Evolutionary conservation across 2,113 vertebrate genomes (phyloP).

Genomic region (Tragelaphus strepsiceros): DNA sequence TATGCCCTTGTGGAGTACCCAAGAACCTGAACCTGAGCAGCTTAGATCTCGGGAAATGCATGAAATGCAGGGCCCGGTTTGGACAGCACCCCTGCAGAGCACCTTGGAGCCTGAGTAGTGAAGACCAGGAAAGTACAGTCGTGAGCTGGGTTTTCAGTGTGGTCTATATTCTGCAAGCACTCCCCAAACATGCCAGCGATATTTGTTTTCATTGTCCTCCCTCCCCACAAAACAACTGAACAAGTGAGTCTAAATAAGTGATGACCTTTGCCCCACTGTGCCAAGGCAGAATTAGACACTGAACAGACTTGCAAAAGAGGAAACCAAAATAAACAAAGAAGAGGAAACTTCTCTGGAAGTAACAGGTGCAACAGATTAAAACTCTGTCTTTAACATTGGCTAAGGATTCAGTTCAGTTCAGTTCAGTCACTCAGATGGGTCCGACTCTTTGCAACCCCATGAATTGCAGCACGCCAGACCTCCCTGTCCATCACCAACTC

Average conservation of each 20-base stretch:
- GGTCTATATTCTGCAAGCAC: background rate
- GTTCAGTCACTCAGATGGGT: no score
- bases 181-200: accelerated
- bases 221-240: background rate
- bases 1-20: background rate
- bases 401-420: no score
- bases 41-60: background rate
- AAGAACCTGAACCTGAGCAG: background rate
- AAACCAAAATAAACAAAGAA: background rate
- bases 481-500: no score
- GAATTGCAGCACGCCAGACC: accelerated
- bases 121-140: background rate
- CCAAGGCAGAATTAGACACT: background rate
- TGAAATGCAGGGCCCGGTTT: background rate
- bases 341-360: background rate
- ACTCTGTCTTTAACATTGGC: background rate
- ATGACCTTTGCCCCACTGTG: background rate
- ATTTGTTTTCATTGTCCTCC: background rate
- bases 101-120: background rate
- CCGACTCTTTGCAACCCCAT: accelerated
- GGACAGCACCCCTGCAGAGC: accelerated
- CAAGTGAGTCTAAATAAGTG: background rate
- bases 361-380: background rate
- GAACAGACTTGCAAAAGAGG: background rate
- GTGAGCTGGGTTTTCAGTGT: background rate